A percentile compares a stretch with the other conserved stretches of the same genome.
Conservation (phyloP, 2,888 invertebrate genomes). For the Kryphioiulus occultus region DNA sequence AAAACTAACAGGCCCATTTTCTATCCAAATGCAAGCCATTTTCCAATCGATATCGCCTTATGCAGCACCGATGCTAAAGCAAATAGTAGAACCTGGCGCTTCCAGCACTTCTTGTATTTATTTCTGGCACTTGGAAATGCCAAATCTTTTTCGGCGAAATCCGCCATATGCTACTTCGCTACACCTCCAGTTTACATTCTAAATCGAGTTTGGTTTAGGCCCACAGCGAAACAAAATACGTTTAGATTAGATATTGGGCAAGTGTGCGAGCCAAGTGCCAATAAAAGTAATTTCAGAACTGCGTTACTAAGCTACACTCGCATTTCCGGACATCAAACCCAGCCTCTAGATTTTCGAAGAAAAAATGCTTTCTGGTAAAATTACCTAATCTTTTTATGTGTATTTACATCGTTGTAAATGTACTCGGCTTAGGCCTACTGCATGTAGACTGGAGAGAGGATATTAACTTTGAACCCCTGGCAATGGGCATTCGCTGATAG, state of each 20-base stretch:
- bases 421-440: neutral
- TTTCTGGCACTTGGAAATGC: slow-evolving; percentile 18
- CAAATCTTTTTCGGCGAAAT: neutral
- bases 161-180: neutral
- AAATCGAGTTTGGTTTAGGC: slow-evolving; percentile 3
- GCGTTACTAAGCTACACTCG: neutral
- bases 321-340: neutral
- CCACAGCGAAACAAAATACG: neutral
- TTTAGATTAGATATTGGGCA: neutral
- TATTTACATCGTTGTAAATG: neutral
- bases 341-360: neutral
- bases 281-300: neutral
- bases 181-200: neutral
- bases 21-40: slow-evolving; percentile 16
- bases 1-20: neutral
- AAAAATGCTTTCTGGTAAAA: neutral
- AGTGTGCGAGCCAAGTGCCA: neutral
- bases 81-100: neutral
- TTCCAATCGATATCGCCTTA: neutral
- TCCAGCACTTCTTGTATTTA: slow-evolving; percentile 20
- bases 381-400: neutral
- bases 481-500: neutral
- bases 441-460: neutral
- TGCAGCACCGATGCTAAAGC: neutral
- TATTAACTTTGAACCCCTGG: neutral